Percentiles rank a stretch among this genome's conserved stretches.
Conservation (phyloP, 2,797 vertebrate genomes). For the Discoglossus pictus region DNA sequence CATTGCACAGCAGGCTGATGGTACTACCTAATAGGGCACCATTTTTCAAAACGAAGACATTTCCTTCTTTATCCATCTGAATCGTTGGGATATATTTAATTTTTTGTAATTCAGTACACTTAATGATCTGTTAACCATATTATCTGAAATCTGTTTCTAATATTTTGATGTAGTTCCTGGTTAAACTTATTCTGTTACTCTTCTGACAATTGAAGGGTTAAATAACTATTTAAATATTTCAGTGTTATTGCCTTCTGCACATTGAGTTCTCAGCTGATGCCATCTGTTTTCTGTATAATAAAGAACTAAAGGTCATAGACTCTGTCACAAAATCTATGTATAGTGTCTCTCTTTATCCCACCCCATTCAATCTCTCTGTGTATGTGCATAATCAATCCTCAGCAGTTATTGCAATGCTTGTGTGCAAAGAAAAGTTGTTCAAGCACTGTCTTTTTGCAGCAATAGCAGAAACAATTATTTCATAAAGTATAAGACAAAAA, state of each 20-base stretch:
- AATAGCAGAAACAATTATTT: conserved; percentile 47
- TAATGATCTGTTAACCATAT: too few relatives aligned
- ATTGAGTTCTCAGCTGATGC: conserved; percentile 17
- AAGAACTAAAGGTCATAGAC: conserved; percentile 24
- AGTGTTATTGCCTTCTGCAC: background rate
- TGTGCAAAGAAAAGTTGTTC: conserved; percentile 21
- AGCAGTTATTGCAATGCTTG: conserved; percentile 11
- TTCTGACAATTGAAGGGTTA: conserved; percentile 16
- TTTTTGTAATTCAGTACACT: too few relatives aligned
- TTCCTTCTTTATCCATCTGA: too few relatives aligned
- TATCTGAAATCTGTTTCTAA: too few relatives aligned
- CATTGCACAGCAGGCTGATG: too few relatives aligned
- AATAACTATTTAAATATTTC: conserved; percentile 20
- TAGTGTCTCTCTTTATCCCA: conserved; percentile 26
- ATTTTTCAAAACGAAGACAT: too few relatives aligned
- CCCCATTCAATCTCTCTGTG: conserved; percentile 18
- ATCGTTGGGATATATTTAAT: too few relatives aligned
- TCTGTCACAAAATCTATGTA: conserved; percentile 45
- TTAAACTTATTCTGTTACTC: too few relatives aligned
- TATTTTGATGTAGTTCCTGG: too few relatives aligned
- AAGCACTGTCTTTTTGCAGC: conserved; percentile 34
- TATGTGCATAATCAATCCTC: conserved; percentile 31
- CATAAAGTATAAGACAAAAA: conserved; percentile 43
- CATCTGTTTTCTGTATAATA: conserved; percentile 37
- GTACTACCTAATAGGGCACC: too few relatives aligned